These are phyloP conservation scores for Drosophila setosimentum DNA, from an alignment of 2,888 invertebrate genomes.

Conservation along the genomic window DNA sequence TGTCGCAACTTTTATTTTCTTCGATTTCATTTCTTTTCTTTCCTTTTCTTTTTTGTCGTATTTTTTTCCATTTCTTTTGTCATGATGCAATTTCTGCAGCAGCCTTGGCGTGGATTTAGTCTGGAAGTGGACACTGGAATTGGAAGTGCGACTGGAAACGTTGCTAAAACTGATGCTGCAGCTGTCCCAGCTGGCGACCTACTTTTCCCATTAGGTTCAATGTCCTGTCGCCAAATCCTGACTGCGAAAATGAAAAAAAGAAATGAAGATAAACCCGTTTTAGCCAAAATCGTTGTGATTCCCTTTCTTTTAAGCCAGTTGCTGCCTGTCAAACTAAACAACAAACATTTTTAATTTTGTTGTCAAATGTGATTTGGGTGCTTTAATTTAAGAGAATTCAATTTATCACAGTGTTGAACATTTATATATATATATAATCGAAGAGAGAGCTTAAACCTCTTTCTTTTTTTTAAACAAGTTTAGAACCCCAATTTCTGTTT, in stretches of 20 bases:
- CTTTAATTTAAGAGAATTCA: background rate
- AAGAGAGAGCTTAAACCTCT: background rate
- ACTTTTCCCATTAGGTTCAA: slow-evolving; percentile 50
- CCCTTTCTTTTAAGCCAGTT: background rate
- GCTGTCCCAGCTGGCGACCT: slow-evolving; percentile 31
- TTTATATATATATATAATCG: background rate
- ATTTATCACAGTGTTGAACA: background rate
- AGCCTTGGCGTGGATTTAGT: slow-evolving; percentile 17
- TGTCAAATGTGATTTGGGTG: background rate
- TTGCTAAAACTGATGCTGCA: slow-evolving; percentile 5
- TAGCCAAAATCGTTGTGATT: slow-evolving; percentile 9
- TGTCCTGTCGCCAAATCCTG: slow-evolving; percentile 60
- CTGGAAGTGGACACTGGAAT: slow-evolving; percentile 10
- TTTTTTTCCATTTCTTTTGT: slow-evolving; percentile 16
- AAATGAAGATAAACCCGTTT: slow-evolving; percentile 36
- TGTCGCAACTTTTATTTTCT: slow-evolving; percentile 51
- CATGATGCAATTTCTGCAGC: slow-evolving; percentile 28
- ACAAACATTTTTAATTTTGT: slow-evolving; percentile 2
- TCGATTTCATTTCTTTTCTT: slow-evolving; percentile 32
- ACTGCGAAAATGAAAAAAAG: background rate
- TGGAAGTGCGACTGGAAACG: background rate
- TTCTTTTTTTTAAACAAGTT: slow-evolving; percentile 4
- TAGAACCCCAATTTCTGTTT: background rate
- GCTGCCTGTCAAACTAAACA: background rate
- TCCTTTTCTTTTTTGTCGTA: background rate